Conservation (phyloP, 2,113 vertebrate genomes). For the Passer domesticus region DNA sequence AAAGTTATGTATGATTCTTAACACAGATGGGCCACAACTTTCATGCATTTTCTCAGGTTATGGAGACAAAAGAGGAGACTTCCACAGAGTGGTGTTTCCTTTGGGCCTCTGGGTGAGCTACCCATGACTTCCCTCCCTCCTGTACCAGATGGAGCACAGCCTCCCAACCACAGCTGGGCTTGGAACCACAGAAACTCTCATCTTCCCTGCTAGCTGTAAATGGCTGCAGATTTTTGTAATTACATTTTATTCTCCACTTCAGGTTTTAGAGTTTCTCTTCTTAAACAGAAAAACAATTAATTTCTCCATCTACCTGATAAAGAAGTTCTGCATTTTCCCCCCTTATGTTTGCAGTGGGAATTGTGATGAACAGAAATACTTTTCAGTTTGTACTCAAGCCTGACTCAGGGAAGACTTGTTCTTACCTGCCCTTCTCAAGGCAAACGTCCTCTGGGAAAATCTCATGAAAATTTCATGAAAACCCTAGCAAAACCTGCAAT, state of each 20-base stretch:
- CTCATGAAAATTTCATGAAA: neutral
- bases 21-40: neutral
- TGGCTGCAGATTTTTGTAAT: neutral
- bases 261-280: neutral
- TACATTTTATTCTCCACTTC: neutral
- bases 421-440: neutral
- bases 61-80: neutral
- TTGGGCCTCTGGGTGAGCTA: neutral
- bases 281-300: neutral
- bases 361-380: neutral
- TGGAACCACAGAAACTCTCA: neutral
- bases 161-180: neutral
- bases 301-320: neutral
- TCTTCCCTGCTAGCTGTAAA: neutral
- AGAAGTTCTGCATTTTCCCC: neutral
- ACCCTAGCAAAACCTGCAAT: neutral
- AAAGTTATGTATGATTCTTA: neutral
- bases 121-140: neutral
- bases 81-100: neutral
- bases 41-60: neutral
- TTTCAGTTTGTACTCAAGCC: neutral
- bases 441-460: neutral
- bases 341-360: neutral
- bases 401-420: neutral
- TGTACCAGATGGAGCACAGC: accelerated